These are phyloP conservation scores for Sorex maritimensis DNA, from an alignment of 2,797 vertebrate genomes.

Conservation along the genomic window DNA sequence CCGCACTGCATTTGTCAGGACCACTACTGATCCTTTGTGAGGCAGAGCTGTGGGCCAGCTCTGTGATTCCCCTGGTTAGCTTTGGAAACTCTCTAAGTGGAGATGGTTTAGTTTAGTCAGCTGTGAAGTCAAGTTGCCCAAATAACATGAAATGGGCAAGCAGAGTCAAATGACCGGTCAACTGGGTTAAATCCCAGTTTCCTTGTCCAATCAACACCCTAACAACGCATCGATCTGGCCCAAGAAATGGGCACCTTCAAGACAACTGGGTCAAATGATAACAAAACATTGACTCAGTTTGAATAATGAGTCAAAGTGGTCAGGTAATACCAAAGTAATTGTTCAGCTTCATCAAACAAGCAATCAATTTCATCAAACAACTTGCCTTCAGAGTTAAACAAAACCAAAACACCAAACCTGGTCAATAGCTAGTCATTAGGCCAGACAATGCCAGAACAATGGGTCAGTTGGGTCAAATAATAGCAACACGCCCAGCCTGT, in stretches of 20 bases:
- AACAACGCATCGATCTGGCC: neutral
- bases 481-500: slow-evolving; percentile 50
- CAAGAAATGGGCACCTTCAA: neutral
- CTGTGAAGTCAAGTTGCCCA: neutral
- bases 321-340: slow-evolving; percentile 62
- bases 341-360: slow-evolving; percentile 64
- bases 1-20: too few species aligned
- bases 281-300: slow-evolving; percentile 20
- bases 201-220: neutral
- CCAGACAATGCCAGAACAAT: slow-evolving; percentile 69
- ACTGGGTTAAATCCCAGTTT: neutral
- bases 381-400: slow-evolving; percentile 68
- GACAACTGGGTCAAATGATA: slow-evolving; percentile 17
- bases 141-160: neutral
- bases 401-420: slow-evolving; percentile 42
- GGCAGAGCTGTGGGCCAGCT: neutral
- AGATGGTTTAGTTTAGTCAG: neutral
- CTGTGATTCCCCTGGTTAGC: neutral
- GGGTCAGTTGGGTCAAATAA: slow-evolving; percentile 67
- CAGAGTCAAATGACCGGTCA: neutral
- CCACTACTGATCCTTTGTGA: neutral
- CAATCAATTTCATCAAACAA: slow-evolving; percentile 70
- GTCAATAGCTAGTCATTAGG: slow-evolving; percentile 40
- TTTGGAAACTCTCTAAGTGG: neutral
- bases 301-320: slow-evolving; percentile 50